phyloP scores from a whole-genome alignment of 2,888 invertebrate genomes.

The Beris chalybata region DNA sequence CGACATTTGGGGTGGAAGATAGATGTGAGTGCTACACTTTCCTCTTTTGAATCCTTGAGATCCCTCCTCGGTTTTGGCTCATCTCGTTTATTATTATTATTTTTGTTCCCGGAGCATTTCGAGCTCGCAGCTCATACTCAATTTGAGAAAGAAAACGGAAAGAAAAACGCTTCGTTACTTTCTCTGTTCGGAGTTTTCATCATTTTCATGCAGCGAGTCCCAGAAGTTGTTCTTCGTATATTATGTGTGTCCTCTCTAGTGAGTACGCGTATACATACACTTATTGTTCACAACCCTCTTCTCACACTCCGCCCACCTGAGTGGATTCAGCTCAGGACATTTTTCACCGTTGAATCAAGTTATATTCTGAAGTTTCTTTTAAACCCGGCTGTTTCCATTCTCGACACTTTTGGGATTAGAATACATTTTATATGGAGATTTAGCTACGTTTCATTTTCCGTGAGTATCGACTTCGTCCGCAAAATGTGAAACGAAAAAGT shows the following conservation, averaged over 20 bases:
- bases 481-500: too few species aligned
- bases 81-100: constrained; percentile 37
- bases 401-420: constrained; percentile 33
- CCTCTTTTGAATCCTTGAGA: constrained; percentile 17
- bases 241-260: constrained; percentile 26
- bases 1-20: constrained; percentile 15
- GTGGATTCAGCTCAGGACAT: constrained; percentile 13
- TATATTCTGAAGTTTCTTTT: constrained; percentile 19
- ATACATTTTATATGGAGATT: constrained; percentile 37
- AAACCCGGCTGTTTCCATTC: constrained; percentile 28
- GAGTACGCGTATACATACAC: constrained; percentile 15
- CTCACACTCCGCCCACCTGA: constrained; percentile 21
- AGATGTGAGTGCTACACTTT: constrained; percentile 31
- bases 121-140: too few species aligned
- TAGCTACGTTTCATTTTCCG: constrained; percentile 32
- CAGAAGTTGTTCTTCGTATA: constrained; percentile 28
- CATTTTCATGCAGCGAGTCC: constrained; percentile 35
- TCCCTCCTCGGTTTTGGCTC: constrained; percentile 28
- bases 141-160: too few species aligned
- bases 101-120: constrained; percentile 28
- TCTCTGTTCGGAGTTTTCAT: constrained; percentile 33
- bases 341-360: constrained; percentile 22
- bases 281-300: background rate
- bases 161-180: constrained; percentile 16
- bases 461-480: too few species aligned